Conservation (phyloP, 92 coral and sea anemone species). For the Chrysogorgia sp. region DNA sequence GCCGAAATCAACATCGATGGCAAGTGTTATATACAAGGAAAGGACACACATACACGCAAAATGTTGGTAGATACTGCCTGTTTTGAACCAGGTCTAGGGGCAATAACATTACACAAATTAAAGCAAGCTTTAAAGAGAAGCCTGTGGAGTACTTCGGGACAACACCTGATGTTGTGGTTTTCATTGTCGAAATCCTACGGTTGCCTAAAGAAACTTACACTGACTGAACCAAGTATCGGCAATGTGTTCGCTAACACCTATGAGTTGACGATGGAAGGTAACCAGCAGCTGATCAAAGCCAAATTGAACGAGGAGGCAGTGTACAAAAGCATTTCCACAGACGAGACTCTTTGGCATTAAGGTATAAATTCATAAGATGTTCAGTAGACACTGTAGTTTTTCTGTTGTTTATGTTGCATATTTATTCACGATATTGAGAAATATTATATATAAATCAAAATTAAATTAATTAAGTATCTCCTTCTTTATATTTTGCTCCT, state of each 20-base stretch:
- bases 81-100: too few species aligned
- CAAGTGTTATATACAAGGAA: too few species aligned
- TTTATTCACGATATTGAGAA: conserved; percentile 9
- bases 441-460: conserved; percentile 9
- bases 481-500: neutral
- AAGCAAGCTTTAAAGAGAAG: too few species aligned
- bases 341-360: conserved; percentile 5
- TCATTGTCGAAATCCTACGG: too few species aligned
- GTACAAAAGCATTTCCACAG: conserved; percentile 10
- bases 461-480: neutral
- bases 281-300: conserved; percentile 12
- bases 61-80: too few species aligned
- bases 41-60: too few species aligned
- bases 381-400: conserved; percentile 11
- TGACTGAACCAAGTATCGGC: conserved; percentile 5
- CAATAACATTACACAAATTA: too few species aligned
- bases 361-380: neutral
- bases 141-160: too few species aligned
- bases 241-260: conserved; percentile 2
- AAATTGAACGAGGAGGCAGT: conserved; percentile 12
- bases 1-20: too few species aligned
- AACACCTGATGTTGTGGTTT: too few species aligned
- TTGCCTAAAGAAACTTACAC: too few species aligned
- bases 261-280: conserved; percentile 19
- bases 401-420: conserved; percentile 22